phyloP scores from a whole-genome alignment of 2,888 invertebrate species.

The Xestia xanthographa region DNA sequence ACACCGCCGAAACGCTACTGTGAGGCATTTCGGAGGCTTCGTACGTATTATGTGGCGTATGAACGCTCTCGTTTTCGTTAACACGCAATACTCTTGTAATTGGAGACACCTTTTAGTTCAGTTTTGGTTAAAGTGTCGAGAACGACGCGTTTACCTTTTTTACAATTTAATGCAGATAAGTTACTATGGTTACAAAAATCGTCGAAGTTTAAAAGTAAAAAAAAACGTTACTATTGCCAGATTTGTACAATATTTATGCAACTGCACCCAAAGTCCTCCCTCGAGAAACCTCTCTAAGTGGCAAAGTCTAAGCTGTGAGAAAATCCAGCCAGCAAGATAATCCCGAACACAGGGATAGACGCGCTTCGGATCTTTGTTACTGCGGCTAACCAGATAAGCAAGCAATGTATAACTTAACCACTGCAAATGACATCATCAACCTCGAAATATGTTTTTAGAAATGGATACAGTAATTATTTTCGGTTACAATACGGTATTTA shows the following conservation, averaged over 20 bases:
- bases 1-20: constrained; percentile 89
- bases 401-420: constrained; percentile 18
- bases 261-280: constrained; percentile 16
- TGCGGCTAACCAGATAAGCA: constrained; percentile 42
- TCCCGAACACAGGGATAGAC: constrained; percentile 38
- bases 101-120: constrained; percentile 73
- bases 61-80: constrained; percentile 83
- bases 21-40: constrained; percentile 88
- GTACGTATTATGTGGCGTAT: constrained; percentile 80
- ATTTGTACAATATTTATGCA: constrained; percentile 10
- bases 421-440: constrained; percentile 29
- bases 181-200: background rate
- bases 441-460: constrained; percentile 34
- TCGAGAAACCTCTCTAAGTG: constrained; percentile 18
- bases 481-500: constrained; percentile 63
- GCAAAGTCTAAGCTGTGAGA: constrained; percentile 44
- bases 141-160: constrained; percentile 47
- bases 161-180: background rate
- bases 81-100: constrained; percentile 85
- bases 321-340: constrained; percentile 45
- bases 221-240: background rate
- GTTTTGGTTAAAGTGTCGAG: constrained; percentile 61
- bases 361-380: constrained; percentile 32
- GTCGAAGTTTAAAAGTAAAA: fast-evolving
- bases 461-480: constrained; percentile 50